Evolutionary conservation across 2,797 vertebrate species (phyloP), one percentile per base, ranked within the genome.

Genomic region (Chanos chanos): DNA sequence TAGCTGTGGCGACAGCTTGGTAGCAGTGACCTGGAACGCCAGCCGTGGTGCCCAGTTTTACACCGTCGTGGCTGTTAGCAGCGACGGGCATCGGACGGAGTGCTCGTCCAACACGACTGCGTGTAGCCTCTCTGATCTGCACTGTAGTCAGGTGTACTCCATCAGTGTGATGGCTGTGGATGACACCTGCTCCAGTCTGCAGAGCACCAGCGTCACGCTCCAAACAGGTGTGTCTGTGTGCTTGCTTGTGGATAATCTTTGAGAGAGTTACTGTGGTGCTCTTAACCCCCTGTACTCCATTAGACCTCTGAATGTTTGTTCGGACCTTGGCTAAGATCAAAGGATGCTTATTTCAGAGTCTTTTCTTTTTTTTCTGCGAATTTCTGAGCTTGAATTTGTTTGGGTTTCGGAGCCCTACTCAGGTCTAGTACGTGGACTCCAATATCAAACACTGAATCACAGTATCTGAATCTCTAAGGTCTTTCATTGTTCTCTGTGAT

Each of bases 71-170:
- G 87, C 82, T 0, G 1, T 60, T 51, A 58, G 72, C 10, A 10
- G 39, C 15, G 54, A 60, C 0, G 81, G 77, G 15, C 25, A 34
- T 15, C 53, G 1, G 1, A 34, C 78, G 4, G 8, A 7, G 7
- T 83, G 79, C 66, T 63, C 50, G 0, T 78, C 90, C 57, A 85
- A 75, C 13, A 27, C 16, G n/a, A 86, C 82, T 0, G 25, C 25
- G 0, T 92, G 89, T 78, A 73, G 22, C 27, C 43, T 91, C 54
- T 48, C 64, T 0, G 54, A 75, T 9, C 60, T 89, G 6, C 70
- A 16, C 44, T 92, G 91, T 41, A 58, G 89, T 31, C 74, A 82
- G 53, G 74, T 78, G 12, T 92, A 92, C 73, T 78, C 34, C 1
- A 22, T 89, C 6, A 79, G 54, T 0, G 77, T 90, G 31, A 47